phyloP scores from a whole-genome alignment of 2,797 vertebrate species.

The Pseudocheirus occidentalis region DNA sequence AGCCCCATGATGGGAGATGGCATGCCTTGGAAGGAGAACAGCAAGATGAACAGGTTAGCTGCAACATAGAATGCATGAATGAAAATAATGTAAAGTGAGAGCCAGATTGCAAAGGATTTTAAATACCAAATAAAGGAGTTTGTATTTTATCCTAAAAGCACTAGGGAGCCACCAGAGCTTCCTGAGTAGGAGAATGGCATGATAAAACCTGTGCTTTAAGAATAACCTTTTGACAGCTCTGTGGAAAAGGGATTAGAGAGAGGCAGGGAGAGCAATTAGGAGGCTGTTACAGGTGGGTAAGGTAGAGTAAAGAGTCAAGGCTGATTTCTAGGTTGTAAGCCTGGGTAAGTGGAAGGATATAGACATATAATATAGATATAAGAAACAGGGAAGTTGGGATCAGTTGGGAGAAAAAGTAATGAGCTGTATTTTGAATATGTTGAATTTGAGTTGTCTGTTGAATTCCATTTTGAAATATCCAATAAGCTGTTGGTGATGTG shows the following conservation, averaged over 20 bases:
- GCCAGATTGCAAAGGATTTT: background rate
- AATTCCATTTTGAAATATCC: background rate
- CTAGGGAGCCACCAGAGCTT: background rate
- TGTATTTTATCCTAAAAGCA: too few species aligned
- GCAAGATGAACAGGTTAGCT: background rate
- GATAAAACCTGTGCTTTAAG: background rate
- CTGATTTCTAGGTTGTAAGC: background rate
- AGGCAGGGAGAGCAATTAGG: background rate
- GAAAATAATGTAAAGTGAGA: background rate
- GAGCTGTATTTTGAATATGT: background rate
- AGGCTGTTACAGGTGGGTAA: background rate
- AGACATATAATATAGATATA: too few species aligned
- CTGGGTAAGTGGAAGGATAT: background rate
- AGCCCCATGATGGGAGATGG: background rate
- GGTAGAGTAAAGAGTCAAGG: background rate
- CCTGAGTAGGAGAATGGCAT: background rate
- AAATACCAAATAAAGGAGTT: background rate
- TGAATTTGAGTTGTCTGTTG: background rate
- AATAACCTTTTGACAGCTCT: background rate
- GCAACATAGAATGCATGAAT: background rate
- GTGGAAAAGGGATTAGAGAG: background rate
- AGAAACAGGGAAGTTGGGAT: background rate
- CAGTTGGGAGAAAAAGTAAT: background rate
- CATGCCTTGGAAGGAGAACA: background rate
- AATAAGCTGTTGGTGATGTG: background rate